A percentile compares a stretch with the other conserved stretches of the same genome.
Conservation (phyloP, 2,888 invertebrate species). For the Horisme vitalbata region DNA sequence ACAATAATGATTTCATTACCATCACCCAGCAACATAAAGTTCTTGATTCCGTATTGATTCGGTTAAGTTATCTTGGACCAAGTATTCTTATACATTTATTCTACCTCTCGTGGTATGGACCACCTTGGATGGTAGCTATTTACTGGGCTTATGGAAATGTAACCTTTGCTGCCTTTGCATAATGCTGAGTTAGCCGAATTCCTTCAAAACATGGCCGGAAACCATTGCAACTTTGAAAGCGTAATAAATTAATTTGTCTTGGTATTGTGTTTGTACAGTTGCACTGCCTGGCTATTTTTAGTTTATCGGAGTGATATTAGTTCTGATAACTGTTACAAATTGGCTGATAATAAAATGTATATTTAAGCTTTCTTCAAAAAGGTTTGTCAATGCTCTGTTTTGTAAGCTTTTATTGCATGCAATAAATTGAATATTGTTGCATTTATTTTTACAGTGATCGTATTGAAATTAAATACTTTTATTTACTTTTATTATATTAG, state of each 20-base stretch:
- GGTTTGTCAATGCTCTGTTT: not conserved
- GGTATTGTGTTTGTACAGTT: conserved; percentile 15
- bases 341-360: conserved; percentile 7
- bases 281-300: conserved; percentile 37
- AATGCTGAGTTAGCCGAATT: not conserved
- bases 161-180: not conserved
- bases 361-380: not conserved
- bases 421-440: no score
- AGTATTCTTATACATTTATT: no score
- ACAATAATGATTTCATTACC: no score
- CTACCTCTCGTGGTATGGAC: no score
- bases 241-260: conserved; percentile 43
- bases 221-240: conserved; percentile 40
- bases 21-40: no score
- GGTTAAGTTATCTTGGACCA: no score
- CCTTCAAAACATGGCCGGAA: conserved; percentile 17
- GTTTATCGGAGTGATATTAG: conserved; percentile 19
- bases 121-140: no score
- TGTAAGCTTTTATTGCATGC: not conserved
- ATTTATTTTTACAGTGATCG: no score
- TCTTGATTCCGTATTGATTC: no score
- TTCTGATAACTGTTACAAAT: conserved; percentile 8
- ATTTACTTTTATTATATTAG: no score
- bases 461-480: no score
- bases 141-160: no score